Evolutionary conservation across 64 coral and sea anemone species (phyloP), one percentile per base, ranked within the genome.

Genomic region (Montipora efflorescens): DNA sequence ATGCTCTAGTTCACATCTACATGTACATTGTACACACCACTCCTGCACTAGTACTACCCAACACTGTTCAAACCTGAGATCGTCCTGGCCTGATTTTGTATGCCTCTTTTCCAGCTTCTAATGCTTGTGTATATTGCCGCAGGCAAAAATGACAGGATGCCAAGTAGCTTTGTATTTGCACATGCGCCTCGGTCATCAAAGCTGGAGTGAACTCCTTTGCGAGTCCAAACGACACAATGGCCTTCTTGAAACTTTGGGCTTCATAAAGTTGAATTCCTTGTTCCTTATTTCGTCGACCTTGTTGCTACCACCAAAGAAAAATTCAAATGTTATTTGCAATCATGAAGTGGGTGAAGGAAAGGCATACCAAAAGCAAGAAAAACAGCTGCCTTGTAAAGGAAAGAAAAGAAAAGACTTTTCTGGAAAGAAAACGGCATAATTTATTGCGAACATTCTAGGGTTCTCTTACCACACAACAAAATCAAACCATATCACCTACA

Each of bases 91-190:
- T 86, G 18, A 71, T 86, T 36, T 51, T 86, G 66, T 86, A 86
- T 50, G 82, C 82, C 66, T 86, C 82, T 86, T 86, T 86, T 6
- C 82, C 82, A 71, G 66, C 82, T 22, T 86, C 82, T 72, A 86
- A 52, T 22, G 82, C 82, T 72, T 86, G 62, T 47, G 62, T 23
- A 72, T 86, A 86, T 10, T 86, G 62, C 47, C 47, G 7, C 46
- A 86, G 9, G 12, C 66, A 23, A 86, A 86, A 86, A 72, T 86
- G 47, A 72, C 82, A 86, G 0, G 82, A 86, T 70, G 82, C 82
- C 44, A 86, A 51, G 46, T 86, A 86, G 64, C 82, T 86, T 5
- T 71, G 82, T 51, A 86, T 20, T 72, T 86, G 82, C 21, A 36
- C 82, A 48, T 71, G 82, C 48, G 46, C 18, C 18, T 86, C 67